phyloP scores from a whole-genome alignment of 2,797 vertebrate species.

The Clangula hyemalis region DNA sequence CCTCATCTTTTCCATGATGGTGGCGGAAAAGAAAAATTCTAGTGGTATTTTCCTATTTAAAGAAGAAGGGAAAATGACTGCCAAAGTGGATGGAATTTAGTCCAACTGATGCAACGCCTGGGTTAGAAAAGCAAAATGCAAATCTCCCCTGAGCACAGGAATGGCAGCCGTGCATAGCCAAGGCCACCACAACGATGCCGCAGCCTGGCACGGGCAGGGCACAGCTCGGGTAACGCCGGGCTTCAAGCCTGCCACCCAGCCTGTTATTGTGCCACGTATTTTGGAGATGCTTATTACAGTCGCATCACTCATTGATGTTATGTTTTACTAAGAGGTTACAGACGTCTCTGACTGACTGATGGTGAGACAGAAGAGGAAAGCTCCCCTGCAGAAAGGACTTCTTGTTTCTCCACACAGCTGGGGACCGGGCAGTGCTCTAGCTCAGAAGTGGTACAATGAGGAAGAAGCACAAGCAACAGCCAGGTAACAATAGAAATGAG shows the following conservation, averaged over 20 bases:
- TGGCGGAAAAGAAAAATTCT: background rate
- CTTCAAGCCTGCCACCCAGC: background rate
- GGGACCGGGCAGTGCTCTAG: background rate
- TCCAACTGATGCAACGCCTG: background rate
- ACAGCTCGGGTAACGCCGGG: background rate
- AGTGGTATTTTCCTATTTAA: background rate
- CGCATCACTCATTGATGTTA: background rate
- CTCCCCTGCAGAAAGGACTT: background rate
- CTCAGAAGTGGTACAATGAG: background rate
- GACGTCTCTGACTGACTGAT: background rate
- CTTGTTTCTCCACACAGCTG: rapidly evolving
- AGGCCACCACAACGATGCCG: rapidly evolving
- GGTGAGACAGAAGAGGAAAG: background rate
- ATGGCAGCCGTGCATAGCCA: background rate
- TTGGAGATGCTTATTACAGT: background rate
- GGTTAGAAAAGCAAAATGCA: slow-evolving; percentile 1
- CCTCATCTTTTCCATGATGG: slow-evolving; percentile 2
- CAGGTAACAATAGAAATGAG: slow-evolving; percentile 90
- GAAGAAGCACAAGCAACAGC: background rate
- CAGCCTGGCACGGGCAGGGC: background rate
- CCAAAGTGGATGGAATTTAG: background rate
- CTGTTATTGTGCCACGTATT: background rate
- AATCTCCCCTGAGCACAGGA: background rate
- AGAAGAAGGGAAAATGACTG: background rate
- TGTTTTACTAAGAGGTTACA: background rate